Conservation (phyloP, 2,888 invertebrate genomes). For the Leptopilina drosophilae region DNA sequence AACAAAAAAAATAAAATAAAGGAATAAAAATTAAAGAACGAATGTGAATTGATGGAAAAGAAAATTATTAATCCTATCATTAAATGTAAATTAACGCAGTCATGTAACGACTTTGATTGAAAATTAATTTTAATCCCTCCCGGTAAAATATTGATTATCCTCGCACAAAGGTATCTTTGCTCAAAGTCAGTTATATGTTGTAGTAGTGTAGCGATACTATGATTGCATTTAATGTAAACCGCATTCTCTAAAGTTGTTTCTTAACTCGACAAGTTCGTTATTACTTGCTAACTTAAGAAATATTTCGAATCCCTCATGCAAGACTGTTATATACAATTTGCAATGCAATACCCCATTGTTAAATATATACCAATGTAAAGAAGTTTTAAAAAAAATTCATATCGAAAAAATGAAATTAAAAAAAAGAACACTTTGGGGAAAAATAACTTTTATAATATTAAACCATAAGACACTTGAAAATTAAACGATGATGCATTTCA, state of each 20-base stretch:
- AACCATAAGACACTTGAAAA: background rate
- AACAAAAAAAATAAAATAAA: too few species aligned
- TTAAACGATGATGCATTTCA: background rate
- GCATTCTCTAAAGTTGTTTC: constrained; percentile 34
- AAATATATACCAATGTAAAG: too few species aligned
- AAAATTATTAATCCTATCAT: too few species aligned
- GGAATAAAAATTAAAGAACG: too few species aligned
- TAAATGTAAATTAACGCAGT: too few species aligned
- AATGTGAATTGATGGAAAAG: too few species aligned
- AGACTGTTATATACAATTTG: constrained; percentile 18
- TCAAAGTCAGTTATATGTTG: background rate
- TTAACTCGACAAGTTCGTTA: constrained; percentile 37
- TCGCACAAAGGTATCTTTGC: background rate
- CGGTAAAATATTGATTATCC: background rate
- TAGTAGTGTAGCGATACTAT: background rate
- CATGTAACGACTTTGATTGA: too few species aligned
- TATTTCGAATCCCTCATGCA: constrained; percentile 26
- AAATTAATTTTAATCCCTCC: too few species aligned
- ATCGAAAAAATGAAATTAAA: too few species aligned
- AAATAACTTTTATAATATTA: too few species aligned
- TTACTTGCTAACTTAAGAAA: constrained; percentile 39
- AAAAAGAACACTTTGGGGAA: too few species aligned
- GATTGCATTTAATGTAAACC: constrained; percentile 15
- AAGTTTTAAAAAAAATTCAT: background rate
- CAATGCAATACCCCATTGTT: constrained; percentile 1